Evolutionary conservation across 2,113 vertebrate genomes (phyloP).

Genomic region (Trochalopteron elliotii): DNA sequence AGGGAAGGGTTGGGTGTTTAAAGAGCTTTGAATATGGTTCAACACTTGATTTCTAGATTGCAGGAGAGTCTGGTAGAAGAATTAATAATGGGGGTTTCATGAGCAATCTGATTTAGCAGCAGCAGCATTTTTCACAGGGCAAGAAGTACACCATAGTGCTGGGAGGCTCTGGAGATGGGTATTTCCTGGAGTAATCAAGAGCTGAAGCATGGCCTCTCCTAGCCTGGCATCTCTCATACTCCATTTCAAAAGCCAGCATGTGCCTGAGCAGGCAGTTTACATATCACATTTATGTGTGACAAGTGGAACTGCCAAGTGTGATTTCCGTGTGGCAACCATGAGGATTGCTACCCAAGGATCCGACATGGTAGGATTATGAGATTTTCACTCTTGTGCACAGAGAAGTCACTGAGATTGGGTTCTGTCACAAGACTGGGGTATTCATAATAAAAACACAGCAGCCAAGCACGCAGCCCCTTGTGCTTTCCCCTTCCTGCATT

Average conservation of each 20-base stretch:
- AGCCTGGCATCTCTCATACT: not conserved
- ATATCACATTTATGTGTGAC: not conserved
- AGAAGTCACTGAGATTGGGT: not conserved
- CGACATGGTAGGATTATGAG: accelerated
- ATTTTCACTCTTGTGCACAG: not conserved
- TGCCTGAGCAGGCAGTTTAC: not conserved
- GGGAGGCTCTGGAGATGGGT: not conserved
- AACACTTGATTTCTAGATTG: not conserved
- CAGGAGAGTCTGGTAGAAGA: not conserved
- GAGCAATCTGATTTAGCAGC: not conserved
- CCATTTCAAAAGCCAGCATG: not conserved
- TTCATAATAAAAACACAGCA: not conserved
- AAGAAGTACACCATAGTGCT: not conserved
- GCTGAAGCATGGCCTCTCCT: not conserved
- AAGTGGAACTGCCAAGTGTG: not conserved
- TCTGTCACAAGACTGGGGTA: not conserved
- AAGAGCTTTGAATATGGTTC: not conserved
- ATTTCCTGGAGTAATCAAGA: not conserved
- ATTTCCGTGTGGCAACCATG: not conserved
- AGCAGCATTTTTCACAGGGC: not conserved
- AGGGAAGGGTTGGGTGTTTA: not conserved
- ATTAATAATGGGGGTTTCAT: not conserved
- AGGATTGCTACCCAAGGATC: not conserved
- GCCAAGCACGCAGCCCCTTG: not conserved
- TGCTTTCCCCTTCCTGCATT: not conserved